Evolutionary conservation across 2,888 invertebrate genomes (phyloP).

Genomic region (Stegophylla sp.): DNA sequence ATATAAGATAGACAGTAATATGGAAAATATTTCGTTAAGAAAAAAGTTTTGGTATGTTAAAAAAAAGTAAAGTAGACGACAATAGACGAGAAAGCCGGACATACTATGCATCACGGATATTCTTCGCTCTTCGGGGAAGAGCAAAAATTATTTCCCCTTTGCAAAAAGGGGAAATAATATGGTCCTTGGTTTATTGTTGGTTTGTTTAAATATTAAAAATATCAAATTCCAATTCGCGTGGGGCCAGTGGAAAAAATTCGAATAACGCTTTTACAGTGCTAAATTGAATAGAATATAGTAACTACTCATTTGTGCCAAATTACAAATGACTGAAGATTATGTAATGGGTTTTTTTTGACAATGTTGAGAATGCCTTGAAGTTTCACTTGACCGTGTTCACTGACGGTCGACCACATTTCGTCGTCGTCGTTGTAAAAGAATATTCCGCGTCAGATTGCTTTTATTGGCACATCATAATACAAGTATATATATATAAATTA

Average conservation of each 20-base stretch:
- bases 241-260: conserved; percentile 17
- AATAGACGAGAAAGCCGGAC: too few relatives aligned
- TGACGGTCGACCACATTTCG: conserved; percentile 58
- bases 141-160: too few relatives aligned
- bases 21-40: too few relatives aligned
- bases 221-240: background rate
- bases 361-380: conserved; percentile 56
- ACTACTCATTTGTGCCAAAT: conserved; percentile 55
- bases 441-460: conserved; percentile 48
- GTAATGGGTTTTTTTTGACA: conserved; percentile 54
- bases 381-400: conserved; percentile 59
- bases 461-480: conserved; percentile 54
- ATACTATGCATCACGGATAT: too few relatives aligned
- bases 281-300: too few relatives aligned
- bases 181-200: too few relatives aligned
- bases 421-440: conserved; percentile 48
- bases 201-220: background rate
- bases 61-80: too few relatives aligned
- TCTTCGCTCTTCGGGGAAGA: too few relatives aligned
- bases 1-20: too few relatives aligned
- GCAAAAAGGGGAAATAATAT: too few relatives aligned
- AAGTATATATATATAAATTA: too few relatives aligned
- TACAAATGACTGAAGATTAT: conserved; percentile 42
- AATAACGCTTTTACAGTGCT: conserved; percentile 1
- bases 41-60: too few relatives aligned